Evolutionary conservation across 2,113 vertebrate genomes (phyloP).

Genomic region (Calonectris borealis): DNA sequence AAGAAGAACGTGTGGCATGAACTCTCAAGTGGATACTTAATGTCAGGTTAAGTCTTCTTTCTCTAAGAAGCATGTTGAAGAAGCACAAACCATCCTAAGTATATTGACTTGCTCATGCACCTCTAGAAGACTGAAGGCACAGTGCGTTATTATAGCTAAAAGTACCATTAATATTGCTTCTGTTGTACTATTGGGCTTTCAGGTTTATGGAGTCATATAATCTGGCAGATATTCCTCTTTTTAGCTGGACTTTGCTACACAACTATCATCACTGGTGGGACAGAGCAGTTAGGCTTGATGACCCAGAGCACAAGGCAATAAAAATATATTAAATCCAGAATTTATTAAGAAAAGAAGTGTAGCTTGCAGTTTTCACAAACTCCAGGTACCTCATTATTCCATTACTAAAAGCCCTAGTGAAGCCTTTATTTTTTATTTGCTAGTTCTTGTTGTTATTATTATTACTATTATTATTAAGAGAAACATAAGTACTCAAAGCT

Average conservation of each 20-base stretch:
- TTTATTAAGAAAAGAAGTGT: neutral
- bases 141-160: neutral
- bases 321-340: neutral
- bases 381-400: neutral
- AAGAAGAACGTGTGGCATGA: conserved; percentile 4
- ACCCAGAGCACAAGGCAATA: neutral
- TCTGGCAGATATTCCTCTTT: neutral
- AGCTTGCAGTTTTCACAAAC: neutral
- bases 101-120: neutral
- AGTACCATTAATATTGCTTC: neutral
- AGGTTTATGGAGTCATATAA: neutral
- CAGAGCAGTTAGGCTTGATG: neutral
- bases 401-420: neutral
- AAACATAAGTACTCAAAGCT: neutral
- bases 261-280: neutral
- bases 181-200: neutral
- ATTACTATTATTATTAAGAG: neutral
- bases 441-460: neutral
- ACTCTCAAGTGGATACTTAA: conserved; percentile 39
- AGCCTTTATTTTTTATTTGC: neutral
- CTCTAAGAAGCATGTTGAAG: neutral
- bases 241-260: neutral
- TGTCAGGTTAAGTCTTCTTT: conserved; percentile 3
- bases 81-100: neutral
- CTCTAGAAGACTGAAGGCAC: neutral